Conservation (phyloP, 1,140 invertebrate genomes). For the Cydia amplana region DNA sequence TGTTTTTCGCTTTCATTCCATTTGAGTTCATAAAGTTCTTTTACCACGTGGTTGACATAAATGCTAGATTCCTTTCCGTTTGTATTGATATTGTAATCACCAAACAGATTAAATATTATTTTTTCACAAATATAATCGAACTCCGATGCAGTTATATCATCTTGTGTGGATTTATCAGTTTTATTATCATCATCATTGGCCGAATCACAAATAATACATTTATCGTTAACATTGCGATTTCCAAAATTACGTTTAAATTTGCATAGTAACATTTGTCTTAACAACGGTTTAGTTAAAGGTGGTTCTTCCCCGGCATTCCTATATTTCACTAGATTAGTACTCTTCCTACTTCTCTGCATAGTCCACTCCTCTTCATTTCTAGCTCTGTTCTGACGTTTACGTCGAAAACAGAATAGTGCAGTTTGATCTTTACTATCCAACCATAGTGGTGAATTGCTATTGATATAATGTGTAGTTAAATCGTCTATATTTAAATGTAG, state of each 20-base stretch:
- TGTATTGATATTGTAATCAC: constrained; percentile 35
- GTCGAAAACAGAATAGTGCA: constrained; percentile 39
- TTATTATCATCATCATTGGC: constrained; percentile 36
- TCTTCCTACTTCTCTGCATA: constrained; percentile 63
- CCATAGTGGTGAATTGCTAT: background rate
- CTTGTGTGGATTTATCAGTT: constrained; percentile 44
- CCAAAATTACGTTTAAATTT: constrained; percentile 44
- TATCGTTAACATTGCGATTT: constrained; percentile 26
- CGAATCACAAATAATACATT: constrained; percentile 33
- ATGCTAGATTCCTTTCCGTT: constrained; percentile 37
- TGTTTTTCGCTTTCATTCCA: constrained; percentile 42
- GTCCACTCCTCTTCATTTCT: constrained; percentile 30
- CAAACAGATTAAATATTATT: constrained; percentile 53
- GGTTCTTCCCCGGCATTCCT: constrained; percentile 59
- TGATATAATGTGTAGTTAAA: background rate
- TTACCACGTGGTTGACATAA: constrained; percentile 54
- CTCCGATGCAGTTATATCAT: constrained; percentile 47
- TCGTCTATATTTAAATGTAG: background rate
- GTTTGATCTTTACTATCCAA: constrained; percentile 24
- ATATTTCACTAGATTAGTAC: constrained; percentile 67
- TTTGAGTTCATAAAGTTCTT: constrained; percentile 59
- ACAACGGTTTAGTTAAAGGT: constrained; percentile 49
- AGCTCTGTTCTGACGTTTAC: constrained; percentile 34
- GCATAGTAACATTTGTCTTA: constrained; percentile 54
- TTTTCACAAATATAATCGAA: constrained; percentile 58